Evolutionary conservation across 1,140 invertebrate genomes (phyloP).

Genomic region (Ruditapes philippinarum): DNA sequence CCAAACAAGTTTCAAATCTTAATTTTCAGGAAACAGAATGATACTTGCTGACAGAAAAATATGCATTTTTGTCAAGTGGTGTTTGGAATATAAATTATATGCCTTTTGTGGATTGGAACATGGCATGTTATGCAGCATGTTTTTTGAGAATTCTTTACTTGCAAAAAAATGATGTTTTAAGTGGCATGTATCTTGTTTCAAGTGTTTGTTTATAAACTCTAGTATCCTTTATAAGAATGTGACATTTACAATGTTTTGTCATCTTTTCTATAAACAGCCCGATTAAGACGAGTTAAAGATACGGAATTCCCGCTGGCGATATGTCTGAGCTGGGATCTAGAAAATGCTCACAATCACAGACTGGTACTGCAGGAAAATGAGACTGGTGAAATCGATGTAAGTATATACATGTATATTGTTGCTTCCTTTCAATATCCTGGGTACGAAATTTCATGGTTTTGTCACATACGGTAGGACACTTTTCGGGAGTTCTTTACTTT

Average conservation of each 20-base stretch:
- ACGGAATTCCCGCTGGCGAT: slow-evolving; percentile 88
- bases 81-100: no score
- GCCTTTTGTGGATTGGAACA: no score
- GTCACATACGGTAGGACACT: no score
- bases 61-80: no score
- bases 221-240: neutral
- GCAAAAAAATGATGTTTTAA: neutral
- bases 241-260: neutral
- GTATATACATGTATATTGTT: neutral
- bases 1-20: no score
- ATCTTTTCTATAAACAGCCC: slow-evolving; percentile 79
- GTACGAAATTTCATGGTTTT: no score
- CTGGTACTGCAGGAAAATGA: slow-evolving; percentile 90
- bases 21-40: no score
- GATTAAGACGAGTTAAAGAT: slow-evolving; percentile 86
- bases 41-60: no score
- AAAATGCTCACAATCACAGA: slow-evolving; percentile 85
- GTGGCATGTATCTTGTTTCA: neutral
- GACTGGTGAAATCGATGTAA: slow-evolving; percentile 88
- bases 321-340: slow-evolving; percentile 87
- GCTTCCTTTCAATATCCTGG: no score
- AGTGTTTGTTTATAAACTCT: neutral
- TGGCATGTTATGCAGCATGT: neutral
- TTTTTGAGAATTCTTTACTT: no score
- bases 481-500: no score